Evolutionary conservation across 2,113 vertebrate genomes (phyloP), one percentile per base, ranked within the genome.

Genomic region (Mus spicilegus): DNA sequence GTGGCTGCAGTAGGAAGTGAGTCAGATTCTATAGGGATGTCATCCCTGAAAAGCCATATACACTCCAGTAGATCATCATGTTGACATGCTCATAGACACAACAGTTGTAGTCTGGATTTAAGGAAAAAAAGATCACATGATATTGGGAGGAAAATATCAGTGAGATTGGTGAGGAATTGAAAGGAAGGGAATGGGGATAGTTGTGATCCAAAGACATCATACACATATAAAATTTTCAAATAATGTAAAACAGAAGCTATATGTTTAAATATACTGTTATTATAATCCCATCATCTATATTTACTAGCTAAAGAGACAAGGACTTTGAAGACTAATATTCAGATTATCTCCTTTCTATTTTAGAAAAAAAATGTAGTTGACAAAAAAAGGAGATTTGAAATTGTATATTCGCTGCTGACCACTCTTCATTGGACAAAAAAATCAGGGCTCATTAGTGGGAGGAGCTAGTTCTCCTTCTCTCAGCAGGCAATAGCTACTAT

Each of bases 251-350:
- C 17, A 36, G 10, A 39, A 82, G 26, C n/a, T 58, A 28, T 1
- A 82, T 39, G 1, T 28, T 81, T 84, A 63, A 61, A 39, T 7
- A 61, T 14, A 16, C 39, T 63, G n/a, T 39, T 84, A 39, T 1
- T 39, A 42, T 5, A 28, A 28, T 28, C 26, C 13, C 7, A 17
- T 94, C 85, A 78, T 87, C 14, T 73, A 6, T 26, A 33, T n/a
- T 84, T 92, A 84, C 81, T 92, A 89, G 39, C 49, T 92, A 88
- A 87, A 89, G 80, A 93, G 89, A 77, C 10, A 54, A 73, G 51
- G 42, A 13, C 42, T 76, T 80, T 81, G n/a, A 14, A 67, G 90
- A 22, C 39, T 58, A 91, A 56, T 49, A 91, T 81, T 94, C 9
- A 80, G 36, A 20, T 16, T 75, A n/a, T 5, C 30, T n/a, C 19